Percentiles rank a stretch among this genome's conserved stretches.
Evolutionary conservation across 2,797 vertebrate species (phyloP).

Genomic region (Sebastes taczanowskii): DNA sequence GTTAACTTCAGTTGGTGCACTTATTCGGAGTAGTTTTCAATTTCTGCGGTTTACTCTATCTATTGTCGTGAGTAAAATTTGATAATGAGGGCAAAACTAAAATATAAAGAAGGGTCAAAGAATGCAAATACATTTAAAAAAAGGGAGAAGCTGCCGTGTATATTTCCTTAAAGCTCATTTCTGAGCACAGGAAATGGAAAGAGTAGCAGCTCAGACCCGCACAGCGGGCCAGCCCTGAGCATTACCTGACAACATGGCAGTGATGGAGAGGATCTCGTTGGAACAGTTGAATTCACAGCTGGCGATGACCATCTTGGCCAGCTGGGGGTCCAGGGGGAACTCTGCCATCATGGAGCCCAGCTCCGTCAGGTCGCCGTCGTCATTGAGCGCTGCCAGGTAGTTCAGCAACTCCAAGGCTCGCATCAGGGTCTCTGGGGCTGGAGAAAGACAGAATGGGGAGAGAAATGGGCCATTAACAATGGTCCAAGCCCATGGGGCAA

Average conservation of each 20-base stretch:
- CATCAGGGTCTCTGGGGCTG: slow-evolving; percentile 98
- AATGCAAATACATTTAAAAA: neutral
- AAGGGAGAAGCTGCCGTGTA: slow-evolving; percentile 5
- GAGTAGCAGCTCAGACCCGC: slow-evolving; percentile 41
- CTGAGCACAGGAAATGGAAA: slow-evolving; percentile 32
- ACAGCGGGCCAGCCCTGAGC: slow-evolving; percentile 70
- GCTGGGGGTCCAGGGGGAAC: slow-evolving; percentile 95
- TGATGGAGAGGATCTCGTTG: slow-evolving; percentile 98
- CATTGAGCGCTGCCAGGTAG: slow-evolving; percentile 95
- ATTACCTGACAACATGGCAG: slow-evolving; percentile 99
- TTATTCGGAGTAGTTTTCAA: slow-evolving; percentile 25
- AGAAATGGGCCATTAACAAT: slow-evolving; percentile 21
- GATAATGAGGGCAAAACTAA: neutral
- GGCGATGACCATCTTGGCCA: slow-evolving; percentile 99
- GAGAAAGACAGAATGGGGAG: slow-evolving; percentile 20
- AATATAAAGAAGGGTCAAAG: neutral
- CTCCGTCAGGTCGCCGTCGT: slow-evolving; percentile 95
- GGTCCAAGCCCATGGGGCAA: slow-evolving; percentile 41
- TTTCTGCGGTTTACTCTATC: neutral
- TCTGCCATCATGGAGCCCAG: slow-evolving; percentile 99
- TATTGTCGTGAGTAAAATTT: neutral
- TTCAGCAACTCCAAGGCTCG: slow-evolving; percentile 96
- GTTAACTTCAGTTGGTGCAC: slow-evolving; percentile 33
- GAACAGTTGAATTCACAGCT: slow-evolving; percentile 99
- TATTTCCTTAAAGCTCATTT: slow-evolving; percentile 24